Conservation (phyloP, 2,113 vertebrate species). For the Cyrtonyx montezumae region DNA sequence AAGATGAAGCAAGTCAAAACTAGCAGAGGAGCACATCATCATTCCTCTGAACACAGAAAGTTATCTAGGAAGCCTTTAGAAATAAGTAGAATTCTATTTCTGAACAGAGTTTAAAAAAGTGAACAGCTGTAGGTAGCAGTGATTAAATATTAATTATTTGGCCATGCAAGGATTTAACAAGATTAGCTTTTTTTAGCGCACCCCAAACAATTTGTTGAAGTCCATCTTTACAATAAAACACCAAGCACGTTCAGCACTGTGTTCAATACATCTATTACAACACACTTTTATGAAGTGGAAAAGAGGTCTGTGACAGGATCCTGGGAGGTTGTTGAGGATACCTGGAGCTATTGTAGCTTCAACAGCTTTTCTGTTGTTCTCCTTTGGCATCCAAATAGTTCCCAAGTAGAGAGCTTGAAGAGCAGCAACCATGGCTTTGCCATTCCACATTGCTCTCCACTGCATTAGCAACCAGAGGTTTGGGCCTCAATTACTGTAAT, state of each 20-base stretch:
- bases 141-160: background rate
- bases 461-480: background rate
- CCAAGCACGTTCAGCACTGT: background rate
- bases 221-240: background rate
- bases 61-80: background rate
- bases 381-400: background rate
- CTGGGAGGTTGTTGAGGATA: background rate
- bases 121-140: background rate
- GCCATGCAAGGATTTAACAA: background rate
- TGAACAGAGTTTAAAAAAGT: background rate
- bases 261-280: background rate
- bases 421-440: background rate
- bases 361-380: background rate
- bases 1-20: background rate
- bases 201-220: background rate
- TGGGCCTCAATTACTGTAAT: background rate
- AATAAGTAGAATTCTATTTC: background rate
- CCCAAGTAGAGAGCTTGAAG: background rate
- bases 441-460: background rate
- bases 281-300: fast-evolving
- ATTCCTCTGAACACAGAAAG: background rate
- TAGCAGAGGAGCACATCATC: background rate
- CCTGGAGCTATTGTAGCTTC: background rate
- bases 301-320: background rate
- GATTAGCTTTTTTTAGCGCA: background rate